phyloP scores from a whole-genome alignment of 2,113 vertebrate genomes.

The Grallaria varia region DNA sequence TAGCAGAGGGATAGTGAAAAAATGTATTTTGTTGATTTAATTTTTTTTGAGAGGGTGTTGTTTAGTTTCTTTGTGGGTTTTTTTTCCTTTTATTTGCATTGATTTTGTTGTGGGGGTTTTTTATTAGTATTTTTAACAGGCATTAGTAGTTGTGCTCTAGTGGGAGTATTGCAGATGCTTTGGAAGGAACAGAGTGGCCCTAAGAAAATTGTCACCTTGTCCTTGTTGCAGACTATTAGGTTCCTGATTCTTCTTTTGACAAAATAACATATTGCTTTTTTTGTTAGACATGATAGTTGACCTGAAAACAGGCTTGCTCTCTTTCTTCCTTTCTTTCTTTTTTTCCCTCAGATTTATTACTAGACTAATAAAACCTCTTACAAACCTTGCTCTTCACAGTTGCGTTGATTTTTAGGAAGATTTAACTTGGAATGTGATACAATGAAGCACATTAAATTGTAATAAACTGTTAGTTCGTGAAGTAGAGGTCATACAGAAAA shows the following conservation, averaged over 20 bases:
- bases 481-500: not conserved
- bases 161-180: not conserved
- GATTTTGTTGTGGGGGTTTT: not conserved
- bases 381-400: not conserved
- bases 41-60: not conserved
- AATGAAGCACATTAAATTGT: not conserved
- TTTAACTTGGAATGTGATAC: not conserved
- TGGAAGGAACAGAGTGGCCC: not conserved
- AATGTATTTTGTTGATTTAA: not conserved
- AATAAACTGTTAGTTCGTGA: not conserved
- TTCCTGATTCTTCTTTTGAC: not conserved
- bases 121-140: no score
- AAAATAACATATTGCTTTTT: fast-evolving
- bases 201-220: not conserved
- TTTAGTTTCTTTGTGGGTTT: not conserved
- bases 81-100: not conserved
- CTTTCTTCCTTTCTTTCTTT: not conserved
- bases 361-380: not conserved
- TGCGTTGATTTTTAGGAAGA: not conserved
- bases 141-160: not conserved
- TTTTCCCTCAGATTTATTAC: not conserved
- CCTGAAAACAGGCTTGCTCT: not conserved
- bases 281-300: not conserved
- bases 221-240: not conserved
- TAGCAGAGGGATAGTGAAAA: not conserved